Conservation (phyloP, 2,888 invertebrate genomes). For the Trissoscelio sp. region DNA sequence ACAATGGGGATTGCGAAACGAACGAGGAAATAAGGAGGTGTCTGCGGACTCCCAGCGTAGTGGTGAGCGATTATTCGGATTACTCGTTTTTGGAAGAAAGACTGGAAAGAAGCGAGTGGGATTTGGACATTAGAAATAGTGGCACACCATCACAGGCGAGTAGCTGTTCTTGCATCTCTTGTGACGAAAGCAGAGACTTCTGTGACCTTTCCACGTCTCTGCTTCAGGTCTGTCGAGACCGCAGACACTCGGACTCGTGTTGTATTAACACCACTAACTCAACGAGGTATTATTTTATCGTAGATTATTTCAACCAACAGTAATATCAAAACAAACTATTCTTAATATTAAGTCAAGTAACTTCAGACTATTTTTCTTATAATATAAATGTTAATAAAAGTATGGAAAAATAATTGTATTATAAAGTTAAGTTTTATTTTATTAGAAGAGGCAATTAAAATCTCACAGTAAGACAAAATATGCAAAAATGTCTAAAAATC, state of each 20-base stretch:
- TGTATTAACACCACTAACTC: conserved; percentile 72
- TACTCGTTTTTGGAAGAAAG: conserved; percentile 84
- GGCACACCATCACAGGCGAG: conserved; percentile 79
- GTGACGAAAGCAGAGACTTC: conserved; percentile 77
- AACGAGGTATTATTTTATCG: conserved; percentile 66
- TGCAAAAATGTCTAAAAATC: too few species aligned
- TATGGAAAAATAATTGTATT: too few species aligned
- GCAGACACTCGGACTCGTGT: conserved; percentile 81
- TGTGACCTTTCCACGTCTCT: conserved; percentile 70
- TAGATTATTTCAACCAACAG: too few species aligned
- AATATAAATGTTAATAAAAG: too few species aligned
- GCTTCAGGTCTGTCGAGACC: conserved; percentile 76
- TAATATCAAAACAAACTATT: too few species aligned
- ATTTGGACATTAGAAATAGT: conserved; percentile 77
- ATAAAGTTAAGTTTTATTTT: too few species aligned
- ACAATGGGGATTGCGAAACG: conserved; percentile 76
- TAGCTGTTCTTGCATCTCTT: conserved; percentile 81
- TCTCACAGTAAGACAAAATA: too few species aligned
- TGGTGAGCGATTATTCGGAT: conserved; percentile 94
- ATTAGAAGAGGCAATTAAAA: too few species aligned
- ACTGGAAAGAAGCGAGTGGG: conserved; percentile 78
- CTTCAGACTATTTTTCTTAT: too few species aligned
- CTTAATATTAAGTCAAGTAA: too few species aligned
- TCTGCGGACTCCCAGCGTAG: conserved; percentile 93
- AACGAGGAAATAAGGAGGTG: conserved; percentile 84